Evolutionary conservation across 2,888 invertebrate genomes (phyloP), one percentile per base, ranked within the genome.

Genomic region (Acleris emargana): DNA sequence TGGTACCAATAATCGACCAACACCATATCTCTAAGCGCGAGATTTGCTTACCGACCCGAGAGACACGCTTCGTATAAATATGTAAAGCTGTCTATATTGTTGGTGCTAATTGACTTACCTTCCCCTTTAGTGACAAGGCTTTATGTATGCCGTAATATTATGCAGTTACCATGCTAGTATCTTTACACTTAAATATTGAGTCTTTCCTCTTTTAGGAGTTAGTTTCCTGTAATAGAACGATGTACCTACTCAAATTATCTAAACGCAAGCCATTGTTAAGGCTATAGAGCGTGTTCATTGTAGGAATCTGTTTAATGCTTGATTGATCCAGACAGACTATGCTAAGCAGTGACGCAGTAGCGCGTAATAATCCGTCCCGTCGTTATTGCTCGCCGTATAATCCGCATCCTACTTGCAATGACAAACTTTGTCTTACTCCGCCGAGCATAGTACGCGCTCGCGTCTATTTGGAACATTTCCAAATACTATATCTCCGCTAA

Each of bases 401-500:
- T 47, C 63, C 52, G 63, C 63, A 53, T 64, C 58, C 64, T 59
- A 54, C 59, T 54, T 54, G 54, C 38, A 64, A 64, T 50, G 59
- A 42, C 54, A 43, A 60, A 60, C 64, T 54, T 60, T 64, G 64
- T 60, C 59, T 60, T 60, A 64, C 43, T 64, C 59, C 50, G 45
- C 47, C 28, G 32, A 20, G 49, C 17, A 47, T 47, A 64, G 25
- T 45, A 55, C 43, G 28, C 28, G 20, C 49, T 51, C 52, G 47
- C 32, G 32, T 28, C 57, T 50, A 25, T 49, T 66, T 66, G 66
- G 66, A 66, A 52, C 51, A 25, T 16, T 38, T 60, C 66, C 66
- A 66, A 61, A 51, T 61, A 60, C 57, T 61, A 61, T 57, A 57
- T 61, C 55, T 57, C 22, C 51, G 66, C 55, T 61, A 66, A 66